A percentile compares a stretch with the other conserved stretches of the same genome.
phyloP scores from a whole-genome alignment of 2,797 vertebrate species.

The Pantherophis vulpinus region DNA sequence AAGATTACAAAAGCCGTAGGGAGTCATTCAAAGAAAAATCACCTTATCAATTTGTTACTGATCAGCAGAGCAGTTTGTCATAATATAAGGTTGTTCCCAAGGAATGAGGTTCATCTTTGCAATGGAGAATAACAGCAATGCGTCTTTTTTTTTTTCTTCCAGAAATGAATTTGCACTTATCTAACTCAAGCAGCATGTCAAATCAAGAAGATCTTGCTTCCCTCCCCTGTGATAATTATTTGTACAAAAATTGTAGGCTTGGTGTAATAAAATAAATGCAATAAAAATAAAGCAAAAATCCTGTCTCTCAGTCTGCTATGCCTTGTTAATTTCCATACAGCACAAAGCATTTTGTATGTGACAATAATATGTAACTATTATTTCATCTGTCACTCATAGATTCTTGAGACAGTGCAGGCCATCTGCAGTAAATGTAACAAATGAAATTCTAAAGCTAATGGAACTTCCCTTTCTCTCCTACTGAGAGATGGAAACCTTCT shows the following conservation, averaged over 20 bases:
- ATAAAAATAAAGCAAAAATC: neutral
- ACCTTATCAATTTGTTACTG: conserved; percentile 11
- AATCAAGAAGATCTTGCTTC: neutral
- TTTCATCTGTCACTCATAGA: neutral
- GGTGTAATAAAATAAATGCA: neutral
- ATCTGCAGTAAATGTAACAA: neutral
- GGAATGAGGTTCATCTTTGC: neutral
- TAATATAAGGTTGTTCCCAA: neutral
- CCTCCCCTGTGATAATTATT: neutral
- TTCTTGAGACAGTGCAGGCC: neutral
- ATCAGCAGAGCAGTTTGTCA: neutral
- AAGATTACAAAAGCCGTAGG: neutral
- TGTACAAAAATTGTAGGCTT: neutral
- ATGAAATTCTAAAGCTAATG: neutral
- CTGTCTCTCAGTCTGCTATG: neutral
- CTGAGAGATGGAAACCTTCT: neutral
- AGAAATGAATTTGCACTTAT: conserved; percentile 24
- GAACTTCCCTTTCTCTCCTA: neutral
- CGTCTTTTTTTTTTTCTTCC: neutral
- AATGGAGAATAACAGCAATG: neutral
- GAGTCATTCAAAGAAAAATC: neutral
- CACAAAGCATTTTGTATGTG: neutral
- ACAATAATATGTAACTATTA: neutral
- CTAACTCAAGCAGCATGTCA: neutral
- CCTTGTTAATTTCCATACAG: neutral